Evolutionary conservation across 2,113 vertebrate genomes (phyloP).

Genomic region (Plotosus lineatus): DNA sequence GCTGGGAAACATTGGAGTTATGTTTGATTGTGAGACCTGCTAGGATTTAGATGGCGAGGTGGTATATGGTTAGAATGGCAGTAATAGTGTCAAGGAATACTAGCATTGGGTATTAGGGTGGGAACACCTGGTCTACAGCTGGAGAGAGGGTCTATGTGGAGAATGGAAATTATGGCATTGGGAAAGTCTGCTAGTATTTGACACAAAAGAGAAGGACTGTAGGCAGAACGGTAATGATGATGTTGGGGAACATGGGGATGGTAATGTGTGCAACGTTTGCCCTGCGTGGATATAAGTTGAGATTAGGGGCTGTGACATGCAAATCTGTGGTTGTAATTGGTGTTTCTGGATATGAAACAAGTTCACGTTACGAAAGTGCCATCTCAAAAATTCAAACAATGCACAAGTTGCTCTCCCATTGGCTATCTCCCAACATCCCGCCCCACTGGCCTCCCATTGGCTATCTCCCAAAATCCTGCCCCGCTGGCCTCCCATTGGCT

Average conservation of each 20-base stretch:
- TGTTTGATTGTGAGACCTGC: too few relatives aligned
- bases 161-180: not conserved
- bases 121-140: not conserved
- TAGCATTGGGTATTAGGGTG: not conserved
- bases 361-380: too few relatives aligned
- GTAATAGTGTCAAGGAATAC: too few relatives aligned
- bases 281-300: not conserved
- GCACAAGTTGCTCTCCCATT: too few relatives aligned
- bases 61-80: not conserved
- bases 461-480: too few relatives aligned
- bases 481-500: too few relatives aligned
- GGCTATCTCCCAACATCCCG: too few relatives aligned
- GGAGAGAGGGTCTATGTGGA: not conserved
- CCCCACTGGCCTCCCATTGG: too few relatives aligned
- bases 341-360: not conserved
- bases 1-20: too few relatives aligned
- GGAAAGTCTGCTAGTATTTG: too few relatives aligned
- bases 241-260: not conserved
- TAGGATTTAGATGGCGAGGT: not conserved
- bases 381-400: too few relatives aligned
- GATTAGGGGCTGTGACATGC: not conserved
- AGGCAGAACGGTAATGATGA: not conserved
- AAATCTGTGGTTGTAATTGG: not conserved
- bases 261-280: not conserved
- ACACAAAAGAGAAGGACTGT: too few relatives aligned